Evolutionary conservation across 2,797 vertebrate genomes (phyloP).

Genomic region (Chrosomus eos): DNA sequence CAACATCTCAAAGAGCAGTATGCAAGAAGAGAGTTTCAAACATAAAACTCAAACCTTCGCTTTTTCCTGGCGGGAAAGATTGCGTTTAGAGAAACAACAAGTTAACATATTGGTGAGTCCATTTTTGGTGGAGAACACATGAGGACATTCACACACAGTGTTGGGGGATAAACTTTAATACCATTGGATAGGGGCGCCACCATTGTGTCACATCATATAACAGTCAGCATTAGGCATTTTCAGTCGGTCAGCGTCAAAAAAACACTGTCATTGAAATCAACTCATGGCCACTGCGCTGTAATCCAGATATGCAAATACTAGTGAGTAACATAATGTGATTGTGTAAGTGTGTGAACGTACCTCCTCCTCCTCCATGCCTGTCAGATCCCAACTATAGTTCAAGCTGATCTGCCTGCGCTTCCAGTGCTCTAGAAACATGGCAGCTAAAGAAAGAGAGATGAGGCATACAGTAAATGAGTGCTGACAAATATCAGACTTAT

Average conservation of each 20-base stretch:
- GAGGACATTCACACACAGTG: constrained; percentile 7
- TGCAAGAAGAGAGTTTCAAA: constrained; percentile 38
- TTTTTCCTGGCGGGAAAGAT: constrained; percentile 70
- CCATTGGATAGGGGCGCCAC: neutral
- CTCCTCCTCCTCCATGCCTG: constrained; percentile 95
- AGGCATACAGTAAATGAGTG: constrained; percentile 28
- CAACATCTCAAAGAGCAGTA: constrained; percentile 45
- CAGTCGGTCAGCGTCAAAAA: constrained; percentile 25
- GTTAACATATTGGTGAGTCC: constrained; percentile 30
- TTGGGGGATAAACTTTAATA: constrained; percentile 24
- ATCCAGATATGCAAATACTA: neutral
- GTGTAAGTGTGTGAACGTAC: constrained; percentile 74
- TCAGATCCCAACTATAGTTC: constrained; percentile 95
- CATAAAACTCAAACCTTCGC: constrained; percentile 73
- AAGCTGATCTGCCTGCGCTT: constrained; percentile 94
- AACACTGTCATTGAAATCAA: neutral
- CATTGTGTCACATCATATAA: constrained; percentile 26
- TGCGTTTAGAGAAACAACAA: constrained; percentile 58
- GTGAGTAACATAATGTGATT: constrained; percentile 21
- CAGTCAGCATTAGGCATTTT: constrained; percentile 23
- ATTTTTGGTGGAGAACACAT: neutral
- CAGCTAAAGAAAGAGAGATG: constrained; percentile 75
- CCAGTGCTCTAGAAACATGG: constrained; percentile 96
- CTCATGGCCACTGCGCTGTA: constrained; percentile 11
- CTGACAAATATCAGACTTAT: neutral